Evolutionary conservation across 2,113 vertebrate species (phyloP), one percentile per base, ranked within the genome.

Genomic region (Cryptotis parvus): DNA sequence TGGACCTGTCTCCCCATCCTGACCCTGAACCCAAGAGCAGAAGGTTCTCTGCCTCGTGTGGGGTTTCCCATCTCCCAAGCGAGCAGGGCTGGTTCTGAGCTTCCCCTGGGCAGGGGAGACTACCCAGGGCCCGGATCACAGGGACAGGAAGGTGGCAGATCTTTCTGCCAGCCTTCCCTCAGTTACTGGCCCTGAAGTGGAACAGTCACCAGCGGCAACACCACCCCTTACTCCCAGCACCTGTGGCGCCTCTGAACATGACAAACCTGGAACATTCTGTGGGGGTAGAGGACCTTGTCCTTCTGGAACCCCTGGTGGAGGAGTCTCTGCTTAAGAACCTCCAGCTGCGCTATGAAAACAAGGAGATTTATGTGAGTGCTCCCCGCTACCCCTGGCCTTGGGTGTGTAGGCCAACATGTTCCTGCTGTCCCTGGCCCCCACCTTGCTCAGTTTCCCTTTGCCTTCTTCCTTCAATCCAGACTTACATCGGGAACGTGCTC

Each of bases 401-500:
- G 72, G 52, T 18, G 6, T 90, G 75, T 3, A 68, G 87, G 77
- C n/a, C 7, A 24, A 74, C 20, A n/a, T 31, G 33, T 52, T 18
- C 0, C 0, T 10, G 16, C n/a, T 55, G 37, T 27, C 8, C 4
- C 29, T 27, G 15, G 6, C 35, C 76, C 4, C 29, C 33, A 24
- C 3, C 35, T 69, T 45, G 31, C 33, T 12, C 2, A 24, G 86
- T 70, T 41, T 72, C 72, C 24, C 37, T 84, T 84, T 26, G 4
- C 15, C 31, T 69, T 79, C 41, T 77, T 75, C 31, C 39, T 31
- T 22, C 61, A 12, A 69, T 89, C n/a, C 95, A 98, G 98, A 98
- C 98, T 0, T 98, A 98, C 90, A 98, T 98, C 0, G 98, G 98
- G 65, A 98, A 95, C 0, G 98, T 98, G 95, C 95, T 98, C 94